Base-by-base conservation (phyloP, 2,888 invertebrate genomes). In the Pimpla rufipes region DNA sequence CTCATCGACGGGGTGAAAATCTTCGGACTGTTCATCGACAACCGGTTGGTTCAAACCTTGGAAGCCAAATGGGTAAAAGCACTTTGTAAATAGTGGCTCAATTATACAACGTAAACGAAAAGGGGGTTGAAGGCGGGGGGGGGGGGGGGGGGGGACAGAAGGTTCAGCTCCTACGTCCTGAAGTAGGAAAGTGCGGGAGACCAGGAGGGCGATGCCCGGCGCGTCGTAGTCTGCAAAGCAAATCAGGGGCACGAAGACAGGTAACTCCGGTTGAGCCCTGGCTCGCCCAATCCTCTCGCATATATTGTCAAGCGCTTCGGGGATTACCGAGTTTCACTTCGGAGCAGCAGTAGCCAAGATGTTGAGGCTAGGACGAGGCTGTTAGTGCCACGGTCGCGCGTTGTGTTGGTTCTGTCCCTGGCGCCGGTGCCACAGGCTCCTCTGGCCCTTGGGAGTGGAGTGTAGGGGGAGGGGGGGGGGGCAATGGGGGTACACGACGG, bases 261-360 rank as follows among this genome's bases (percentile, higher is more conserved):
- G 87, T 88, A 90, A 88, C 88, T 88, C 85, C 77, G 74, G 83
- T 86, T 88, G 86, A 88, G 86, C 81, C 81, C 64, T 23, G 74
- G 77, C 2, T 5, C n/a, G n/a, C 79, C 70, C 77, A 83, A 81
- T 81, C 83, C 81, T 81, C 73, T 64, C 79, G 81, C 76, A 78
- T 80, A 83, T 80, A 87, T 89, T 86, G 87, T 87, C 85, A 87
- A 87, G 85, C 85, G 85, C 85, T 88, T 89, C 86, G 79, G 87
- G 89, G 89, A 91, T 90, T 90, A 90, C 85, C 82, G 87, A 90
- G 89, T 91, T 90, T 90, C 90, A 88, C 88, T 90, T 88, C 85
- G 84, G n/a, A n/a, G n/a, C n/a, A 90, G 81, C 64, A 70, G 57
- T 64, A 78, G 85, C 87, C 89, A 90, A 91, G 90, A 91, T 87